Evolutionary conservation across 2,797 vertebrate species (phyloP).

Genomic region (Malacoraja senta): DNA sequence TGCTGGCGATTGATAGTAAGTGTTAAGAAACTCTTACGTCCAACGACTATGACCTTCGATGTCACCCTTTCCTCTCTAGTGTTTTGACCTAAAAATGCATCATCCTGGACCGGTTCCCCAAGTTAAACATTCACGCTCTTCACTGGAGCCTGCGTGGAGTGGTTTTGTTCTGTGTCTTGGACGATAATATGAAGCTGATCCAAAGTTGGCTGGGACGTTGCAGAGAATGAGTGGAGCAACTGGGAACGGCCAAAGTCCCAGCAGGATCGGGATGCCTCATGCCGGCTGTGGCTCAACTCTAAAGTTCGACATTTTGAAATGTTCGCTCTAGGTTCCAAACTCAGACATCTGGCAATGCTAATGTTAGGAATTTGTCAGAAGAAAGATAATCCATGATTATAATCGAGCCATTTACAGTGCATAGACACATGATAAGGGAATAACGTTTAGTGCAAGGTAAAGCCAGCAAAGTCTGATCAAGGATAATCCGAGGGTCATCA

Average conservation of each 20-base stretch:
- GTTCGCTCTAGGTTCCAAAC: background rate
- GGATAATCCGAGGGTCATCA: no score
- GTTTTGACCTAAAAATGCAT: background rate
- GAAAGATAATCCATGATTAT: no score
- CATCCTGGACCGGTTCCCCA: no score
- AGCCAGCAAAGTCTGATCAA: no score
- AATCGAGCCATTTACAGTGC: no score
- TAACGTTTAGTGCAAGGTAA: no score
- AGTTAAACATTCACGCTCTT: background rate
- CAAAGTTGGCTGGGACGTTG: background rate
- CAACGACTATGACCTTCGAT: background rate
- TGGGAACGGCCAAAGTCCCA: background rate
- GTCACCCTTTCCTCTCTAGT: background rate
- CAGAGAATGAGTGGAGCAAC: background rate
- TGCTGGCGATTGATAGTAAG: background rate
- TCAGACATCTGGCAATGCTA: constrained; percentile 24
- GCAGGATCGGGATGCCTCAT: background rate
- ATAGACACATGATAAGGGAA: no score
- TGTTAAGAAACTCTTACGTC: background rate
- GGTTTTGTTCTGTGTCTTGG: background rate
- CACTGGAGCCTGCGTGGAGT: background rate
- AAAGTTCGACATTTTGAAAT: constrained; percentile 15
- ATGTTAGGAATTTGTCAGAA: constrained; percentile 3
- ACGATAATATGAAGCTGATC: no score
- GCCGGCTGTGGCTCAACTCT: background rate